Evolutionary conservation across 2,888 invertebrate genomes (phyloP), one percentile per base, ranked within the genome.

Genomic region (Lasiommata megera): DNA sequence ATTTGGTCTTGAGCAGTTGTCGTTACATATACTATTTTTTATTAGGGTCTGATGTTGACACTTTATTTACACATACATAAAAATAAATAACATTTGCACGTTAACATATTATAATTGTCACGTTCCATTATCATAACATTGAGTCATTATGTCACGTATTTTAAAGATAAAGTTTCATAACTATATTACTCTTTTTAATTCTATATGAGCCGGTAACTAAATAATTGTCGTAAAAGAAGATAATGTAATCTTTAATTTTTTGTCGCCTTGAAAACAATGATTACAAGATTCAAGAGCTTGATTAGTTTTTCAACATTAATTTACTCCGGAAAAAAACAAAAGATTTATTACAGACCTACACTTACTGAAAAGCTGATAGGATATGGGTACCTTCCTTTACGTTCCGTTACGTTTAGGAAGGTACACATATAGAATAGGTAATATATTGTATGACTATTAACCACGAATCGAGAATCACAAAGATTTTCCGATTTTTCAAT

Each of bases 91-190:
- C 7, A 43, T 14, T 14, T 23, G 29, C 28, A 44, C 29, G 44
- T 29, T 5, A 14, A 31, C 1, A 1, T 31, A 31, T 1, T 14
- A 14, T 31, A 29, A 37, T 37, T 14, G 29, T 46, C 46, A 46
- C 46, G 46, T 46, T 46, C 31, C 14, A 14, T 12, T 14, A 31
- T 31, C 28, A 31, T 46, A 29, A 31, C 31, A 16, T 46, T 29
- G n/a, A 46, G 12, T 31, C 31, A 31, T 46, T 46, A 31, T 46
- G 31, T 46, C 46, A 46, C 46, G 46, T 46, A 31, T 46, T 46
- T 12, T 28, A 44, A 29, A 28, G 14, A 44, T 43, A 43, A 29
- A 6, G 16, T 31, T 46, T 11, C 31, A 16, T 46, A n/a, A 28
- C 9, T 8, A 43, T 43, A 28, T 28, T 43, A 12, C 23, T 16